Percentiles rank a stretch among this genome's conserved stretches.
These are phyloP conservation scores for Apamea anceps DNA, from an alignment of 2,888 invertebrate species.

Conservation along the genomic window DNA sequence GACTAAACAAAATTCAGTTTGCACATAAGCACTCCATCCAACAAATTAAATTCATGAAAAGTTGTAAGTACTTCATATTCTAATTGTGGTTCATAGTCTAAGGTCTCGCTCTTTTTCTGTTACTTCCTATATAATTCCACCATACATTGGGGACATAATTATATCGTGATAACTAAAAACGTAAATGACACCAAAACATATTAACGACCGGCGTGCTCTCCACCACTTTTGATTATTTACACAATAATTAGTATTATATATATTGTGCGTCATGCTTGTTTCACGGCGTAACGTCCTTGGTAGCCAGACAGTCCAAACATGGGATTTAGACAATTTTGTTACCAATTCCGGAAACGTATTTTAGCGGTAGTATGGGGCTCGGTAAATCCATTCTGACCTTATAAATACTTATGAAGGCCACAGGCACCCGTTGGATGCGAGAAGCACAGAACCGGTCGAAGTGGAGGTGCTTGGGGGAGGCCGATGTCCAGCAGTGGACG, in stretches of 20 bases:
- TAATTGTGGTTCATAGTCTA: not conserved
- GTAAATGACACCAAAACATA: slow-evolving; percentile 38
- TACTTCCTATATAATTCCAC: not conserved
- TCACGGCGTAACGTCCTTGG: slow-evolving; percentile 32
- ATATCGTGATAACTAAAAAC: slow-evolving; percentile 31
- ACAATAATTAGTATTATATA: slow-evolving; percentile 23
- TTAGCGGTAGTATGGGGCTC: not conserved
- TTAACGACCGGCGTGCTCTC: slow-evolving; percentile 26
- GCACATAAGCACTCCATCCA: not conserved
- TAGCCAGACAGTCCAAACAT: slow-evolving; percentile 33
- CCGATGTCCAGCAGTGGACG: too few species aligned
- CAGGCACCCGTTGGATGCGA: too few species aligned
- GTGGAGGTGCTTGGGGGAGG: too few species aligned
- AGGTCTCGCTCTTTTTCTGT: not conserved
- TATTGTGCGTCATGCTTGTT: slow-evolving; percentile 36
- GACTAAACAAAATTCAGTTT: not conserved
- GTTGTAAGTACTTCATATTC: not conserved
- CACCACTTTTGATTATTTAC: slow-evolving; percentile 37
- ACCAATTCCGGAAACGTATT: not conserved
- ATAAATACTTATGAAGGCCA: not conserved
- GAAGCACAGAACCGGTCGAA: too few species aligned
- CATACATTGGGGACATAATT: not conserved
- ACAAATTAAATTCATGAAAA: not conserved
- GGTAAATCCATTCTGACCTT: not conserved
- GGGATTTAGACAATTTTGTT: not conserved